Base-by-base conservation (phyloP, 2,797 vertebrate species). In the Sparus aurata region DNA sequence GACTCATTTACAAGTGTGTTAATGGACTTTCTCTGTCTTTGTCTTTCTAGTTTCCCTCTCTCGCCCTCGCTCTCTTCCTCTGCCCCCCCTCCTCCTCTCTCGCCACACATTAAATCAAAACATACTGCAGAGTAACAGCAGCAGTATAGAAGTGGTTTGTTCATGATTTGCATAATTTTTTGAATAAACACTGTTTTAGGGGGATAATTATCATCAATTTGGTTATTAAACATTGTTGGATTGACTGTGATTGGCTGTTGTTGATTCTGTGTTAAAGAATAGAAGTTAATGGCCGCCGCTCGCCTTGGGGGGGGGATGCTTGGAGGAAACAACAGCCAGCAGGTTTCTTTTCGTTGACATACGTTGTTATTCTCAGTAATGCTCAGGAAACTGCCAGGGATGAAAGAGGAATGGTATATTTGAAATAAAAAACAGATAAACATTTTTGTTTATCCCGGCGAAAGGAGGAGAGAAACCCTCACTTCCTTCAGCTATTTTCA, bases 1-100 rank as follows among this genome's bases (percentile, higher is more conserved):
- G 84, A 89, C 87, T 92, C 87, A 85, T 94, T 93, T 92, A 93
- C 90, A 91, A 91, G 84, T 88, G 81, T 88, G 87, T 87, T 94
- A 92, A 93, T 91, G 89, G 89, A 85, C 90, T 92, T 88, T 89
- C 80, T 90, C 85, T 79, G 68, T 87, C 84, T 83, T 80, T 85
- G 72, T 89, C 86, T 88, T 83, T 78, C 70, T 83, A 62, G 20
- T 74, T 85, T 85, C 74, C 64, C 54, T 79, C 77, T 69, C 67
- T 78, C 64, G 68, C 57, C 73, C 45, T 57, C 50, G 25, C 71
- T 81, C 62, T 66, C 27, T 34, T 46, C 70, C 79, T 64, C 30
- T 67, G n/a, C 59, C 69, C 46, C 22, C 59, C 34, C 55, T 7
- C 41, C 60, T 54, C 76, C 47, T 22, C 46, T 54, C 9, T 68